Evolutionary conservation across 1,140 invertebrate genomes (phyloP).

Genomic region (Cardiocondyla obscurior): DNA sequence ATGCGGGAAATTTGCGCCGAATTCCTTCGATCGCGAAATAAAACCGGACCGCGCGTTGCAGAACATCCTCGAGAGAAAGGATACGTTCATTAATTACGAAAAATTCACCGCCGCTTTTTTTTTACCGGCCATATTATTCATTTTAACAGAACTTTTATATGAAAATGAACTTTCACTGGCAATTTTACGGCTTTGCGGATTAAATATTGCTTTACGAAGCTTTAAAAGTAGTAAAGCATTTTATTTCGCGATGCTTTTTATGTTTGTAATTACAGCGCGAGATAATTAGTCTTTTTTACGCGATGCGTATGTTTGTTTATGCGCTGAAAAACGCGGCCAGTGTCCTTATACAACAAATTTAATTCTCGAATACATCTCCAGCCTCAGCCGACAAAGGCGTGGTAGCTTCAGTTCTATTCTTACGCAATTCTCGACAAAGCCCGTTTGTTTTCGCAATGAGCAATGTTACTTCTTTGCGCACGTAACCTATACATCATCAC

Average conservation of each 20-base stretch:
- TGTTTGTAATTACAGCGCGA: background rate
- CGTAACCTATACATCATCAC: conserved; percentile 41
- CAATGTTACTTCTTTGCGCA: conserved; percentile 39
- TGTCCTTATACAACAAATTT: background rate
- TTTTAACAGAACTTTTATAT: background rate
- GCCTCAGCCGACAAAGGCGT: background rate
- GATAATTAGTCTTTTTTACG: background rate
- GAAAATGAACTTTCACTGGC: background rate
- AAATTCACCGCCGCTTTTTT: background rate
- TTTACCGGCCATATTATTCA: background rate
- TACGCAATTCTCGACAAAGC: conserved; percentile 52
- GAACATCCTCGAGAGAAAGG: conserved; percentile 16
- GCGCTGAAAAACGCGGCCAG: too few relatives aligned
- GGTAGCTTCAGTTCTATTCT: conserved; percentile 4
- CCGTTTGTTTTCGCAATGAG: conserved; percentile 59
- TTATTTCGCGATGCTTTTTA: background rate
- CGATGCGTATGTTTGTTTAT: background rate
- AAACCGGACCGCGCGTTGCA: conserved; percentile 17
- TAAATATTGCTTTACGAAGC: background rate
- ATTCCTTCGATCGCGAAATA: conserved; percentile 13
- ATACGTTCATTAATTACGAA: conserved; percentile 15
- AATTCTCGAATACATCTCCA: background rate
- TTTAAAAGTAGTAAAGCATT: background rate
- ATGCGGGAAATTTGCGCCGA: conserved; percentile 22
- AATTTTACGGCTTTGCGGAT: background rate